Base-by-base conservation (phyloP, 2,113 vertebrate genomes). In the Cepphus grylle region DNA sequence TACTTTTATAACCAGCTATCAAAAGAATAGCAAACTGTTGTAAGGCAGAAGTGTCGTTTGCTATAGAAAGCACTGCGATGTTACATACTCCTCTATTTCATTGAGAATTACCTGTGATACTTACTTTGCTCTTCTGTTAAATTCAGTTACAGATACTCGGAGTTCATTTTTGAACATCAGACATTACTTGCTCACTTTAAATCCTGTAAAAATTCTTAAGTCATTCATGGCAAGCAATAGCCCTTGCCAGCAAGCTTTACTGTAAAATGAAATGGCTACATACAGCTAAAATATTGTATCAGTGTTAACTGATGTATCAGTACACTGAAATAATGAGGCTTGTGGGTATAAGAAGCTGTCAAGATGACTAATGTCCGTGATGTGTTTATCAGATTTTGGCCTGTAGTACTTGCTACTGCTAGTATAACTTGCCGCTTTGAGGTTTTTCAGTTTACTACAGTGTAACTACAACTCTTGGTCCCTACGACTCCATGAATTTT, bases 61-160 rank as follows among this genome's bases (percentile, higher is more conserved):
- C 5, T 65, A 9, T 5, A 17, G 77, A 74, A 84, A 72, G 22
- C 20, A 3, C 17, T 27, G 25, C 13, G 6, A 2, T 20, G 8
- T 27, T 81, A 27, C 9, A 0, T 29, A 1, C 16, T 61, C 3
- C 11, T n/a, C 11, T 26, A 1, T 16, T 56, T 38, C 17, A 4
- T 43, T 34, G 27, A 32, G 8, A 71, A n/a, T 81, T 71, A 32
- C 16, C 12, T 71, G 9, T 40, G 49, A 21, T 59, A 61, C 25
- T 69, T 76, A 16, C 11, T 23, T 52, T 69, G 17, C 1, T 4
- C 8, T 43, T 65, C 40, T 42, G 13, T n/a, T 70, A 26, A 22
- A 17, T 30, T 89, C 11, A 4, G 15, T 65, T 90, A 29, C 9
- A 61, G 62, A 12, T 53, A 11, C 21, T 43, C 9, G 7, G n/a